Evolutionary conservation across 2,797 vertebrate genomes (phyloP).

Genomic region (Ataeniobius toweri): DNA sequence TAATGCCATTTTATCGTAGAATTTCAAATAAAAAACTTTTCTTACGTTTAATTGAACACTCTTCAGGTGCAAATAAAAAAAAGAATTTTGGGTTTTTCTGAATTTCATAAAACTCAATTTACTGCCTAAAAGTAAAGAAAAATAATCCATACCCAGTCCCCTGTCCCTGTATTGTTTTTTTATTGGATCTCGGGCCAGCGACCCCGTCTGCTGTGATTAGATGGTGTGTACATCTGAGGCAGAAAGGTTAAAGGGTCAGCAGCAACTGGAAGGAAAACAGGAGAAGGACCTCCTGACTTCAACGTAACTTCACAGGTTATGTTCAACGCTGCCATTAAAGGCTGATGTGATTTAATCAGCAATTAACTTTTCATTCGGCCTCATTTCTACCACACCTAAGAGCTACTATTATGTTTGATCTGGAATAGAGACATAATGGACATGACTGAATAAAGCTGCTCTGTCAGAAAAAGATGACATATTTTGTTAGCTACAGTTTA

Average conservation of each 20-base stretch:
- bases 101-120: not conserved
- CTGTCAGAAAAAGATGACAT: not conserved
- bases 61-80: not conserved
- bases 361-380: not conserved
- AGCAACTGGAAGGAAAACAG: too few species aligned
- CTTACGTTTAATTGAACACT: not conserved
- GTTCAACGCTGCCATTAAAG: not conserved
- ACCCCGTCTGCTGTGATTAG: too few species aligned
- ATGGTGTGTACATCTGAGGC: conserved; percentile 17
- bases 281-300: not conserved
- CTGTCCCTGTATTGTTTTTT: too few species aligned
- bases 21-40: not conserved
- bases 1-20: not conserved
- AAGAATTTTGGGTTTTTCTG: not conserved
- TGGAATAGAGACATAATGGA: not conserved
- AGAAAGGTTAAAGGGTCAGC: not conserved
- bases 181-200: too few species aligned
- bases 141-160: too few species aligned
- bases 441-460: not conserved
- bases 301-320: not conserved
- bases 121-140: not conserved
- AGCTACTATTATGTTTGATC: not conserved
- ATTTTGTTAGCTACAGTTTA: not conserved
- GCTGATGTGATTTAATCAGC: not conserved
- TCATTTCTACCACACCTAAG: not conserved